A percentile compares a stretch with the other conserved stretches of the same genome.
Evolutionary conservation across 2,797 vertebrate genomes (phyloP).

Genomic region (Echiichthys vipera): DNA sequence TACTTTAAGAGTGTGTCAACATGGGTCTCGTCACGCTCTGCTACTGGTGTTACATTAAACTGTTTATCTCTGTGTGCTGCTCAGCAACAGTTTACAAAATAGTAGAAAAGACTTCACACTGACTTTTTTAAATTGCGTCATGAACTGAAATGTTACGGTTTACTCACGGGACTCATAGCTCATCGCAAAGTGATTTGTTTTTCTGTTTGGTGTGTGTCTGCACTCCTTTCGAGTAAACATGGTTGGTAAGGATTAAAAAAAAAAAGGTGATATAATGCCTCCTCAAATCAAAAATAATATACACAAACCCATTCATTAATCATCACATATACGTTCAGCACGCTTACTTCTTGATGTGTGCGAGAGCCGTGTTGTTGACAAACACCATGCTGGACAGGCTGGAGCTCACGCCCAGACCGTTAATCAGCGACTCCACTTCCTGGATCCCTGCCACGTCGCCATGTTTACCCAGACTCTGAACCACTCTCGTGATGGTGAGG

Average conservation of each 20-base stretch:
- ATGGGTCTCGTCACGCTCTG: constrained; percentile 47
- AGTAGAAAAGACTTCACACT: constrained; percentile 13
- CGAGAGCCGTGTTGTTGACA: constrained; percentile 87
- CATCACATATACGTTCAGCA: not conserved
- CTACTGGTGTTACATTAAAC: constrained; percentile 35
- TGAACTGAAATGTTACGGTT: constrained; percentile 12
- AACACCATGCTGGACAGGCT: constrained; percentile 86
- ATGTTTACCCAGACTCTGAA: constrained; percentile 80
- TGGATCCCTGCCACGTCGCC: constrained; percentile 85
- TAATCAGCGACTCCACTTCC: constrained; percentile 79
- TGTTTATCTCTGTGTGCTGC: constrained; percentile 14
- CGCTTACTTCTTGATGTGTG: constrained; percentile 90
- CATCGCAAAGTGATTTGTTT: not conserved
- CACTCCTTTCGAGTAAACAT: not conserved
- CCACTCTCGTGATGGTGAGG: constrained; percentile 78
- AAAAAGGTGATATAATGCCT: not conserved
- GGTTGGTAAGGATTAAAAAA: not conserved
- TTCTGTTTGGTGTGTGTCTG: not conserved
- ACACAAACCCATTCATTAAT: not conserved
- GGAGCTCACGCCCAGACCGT: constrained; percentile 48
- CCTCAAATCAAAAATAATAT: not conserved
- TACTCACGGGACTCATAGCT: not conserved
- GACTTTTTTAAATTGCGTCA: not conserved
- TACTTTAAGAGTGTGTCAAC: constrained; percentile 57
- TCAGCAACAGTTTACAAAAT: constrained; percentile 13